Conservation (phyloP, 1,140 invertebrate genomes). For the Hyposmocoma kahamanoa region DNA sequence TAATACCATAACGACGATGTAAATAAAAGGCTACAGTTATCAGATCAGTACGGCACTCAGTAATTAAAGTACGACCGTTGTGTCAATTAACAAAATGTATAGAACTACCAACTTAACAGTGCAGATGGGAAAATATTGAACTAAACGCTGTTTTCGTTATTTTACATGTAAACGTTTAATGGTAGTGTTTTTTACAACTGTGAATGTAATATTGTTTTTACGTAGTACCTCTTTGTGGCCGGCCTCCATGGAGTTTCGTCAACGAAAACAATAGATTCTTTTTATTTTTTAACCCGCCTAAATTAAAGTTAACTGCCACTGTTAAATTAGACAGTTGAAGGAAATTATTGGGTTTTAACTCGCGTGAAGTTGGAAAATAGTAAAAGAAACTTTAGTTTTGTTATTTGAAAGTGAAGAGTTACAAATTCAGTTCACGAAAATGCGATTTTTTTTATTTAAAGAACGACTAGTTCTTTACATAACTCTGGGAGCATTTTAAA, state of each 20-base stretch:
- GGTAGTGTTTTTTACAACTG: too few species aligned
- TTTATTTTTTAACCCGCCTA: conserved; percentile 44
- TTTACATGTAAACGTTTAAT: too few species aligned
- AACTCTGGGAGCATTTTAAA: too few species aligned
- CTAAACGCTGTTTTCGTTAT: too few species aligned
- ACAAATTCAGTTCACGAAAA: too few species aligned
- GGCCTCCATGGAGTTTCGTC: conserved; percentile 30
- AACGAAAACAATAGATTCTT: conserved; percentile 50
- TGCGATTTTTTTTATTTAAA: too few species aligned
- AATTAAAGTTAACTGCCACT: conserved; percentile 48
- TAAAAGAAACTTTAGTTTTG: background rate
- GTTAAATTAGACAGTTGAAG: conserved; percentile 13
- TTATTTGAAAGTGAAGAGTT: too few species aligned
- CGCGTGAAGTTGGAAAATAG: too few species aligned
- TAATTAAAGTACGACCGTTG: conserved; percentile 58
- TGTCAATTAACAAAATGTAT: conserved; percentile 64
- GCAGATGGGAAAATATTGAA: background rate
- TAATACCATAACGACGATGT: conserved; percentile 9
- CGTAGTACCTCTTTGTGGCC: background rate
- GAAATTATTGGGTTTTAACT: too few species aligned
- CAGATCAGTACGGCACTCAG: conserved; percentile 27
- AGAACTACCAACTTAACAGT: conserved; percentile 21
- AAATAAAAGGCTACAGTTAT: conserved; percentile 16
- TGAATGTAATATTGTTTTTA: too few species aligned
- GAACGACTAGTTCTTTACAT: too few species aligned